Percentiles rank a stretch among this genome's conserved stretches.
Conservation (phyloP, 92 coral and sea anemone species). For the Zoanthus gigantus region DNA sequence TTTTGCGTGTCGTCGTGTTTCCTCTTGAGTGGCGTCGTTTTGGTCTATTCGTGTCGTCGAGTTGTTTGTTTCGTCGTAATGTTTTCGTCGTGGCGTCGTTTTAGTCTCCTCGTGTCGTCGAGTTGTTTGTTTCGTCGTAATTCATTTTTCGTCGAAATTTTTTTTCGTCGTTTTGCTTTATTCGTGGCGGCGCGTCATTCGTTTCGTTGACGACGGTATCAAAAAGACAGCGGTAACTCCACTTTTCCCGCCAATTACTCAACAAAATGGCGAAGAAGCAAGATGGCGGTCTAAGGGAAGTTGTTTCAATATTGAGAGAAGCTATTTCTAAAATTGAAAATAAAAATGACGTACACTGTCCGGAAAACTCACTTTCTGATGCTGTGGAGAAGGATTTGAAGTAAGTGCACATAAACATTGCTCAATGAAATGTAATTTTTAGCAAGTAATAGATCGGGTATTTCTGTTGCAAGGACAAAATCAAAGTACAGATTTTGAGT, state of each 20-base stretch:
- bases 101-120: neutral
- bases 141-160: too few species aligned
- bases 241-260: neutral
- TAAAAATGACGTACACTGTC: neutral
- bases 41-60: neutral
- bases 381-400: conserved; percentile 45
- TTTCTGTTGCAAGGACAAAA: conserved; percentile 13
- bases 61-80: neutral
- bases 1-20: neutral
- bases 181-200: neutral
- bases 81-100: neutral
- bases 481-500: neutral
- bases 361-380: conserved; percentile 21
- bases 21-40: neutral
- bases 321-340: conserved; percentile 32
- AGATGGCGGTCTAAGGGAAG: conserved; percentile 11
- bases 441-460: neutral
- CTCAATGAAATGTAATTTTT: neutral
- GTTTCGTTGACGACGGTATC: neutral
- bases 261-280: conserved; percentile 1
- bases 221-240: too few species aligned
- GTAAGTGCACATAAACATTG: conserved; percentile 28
- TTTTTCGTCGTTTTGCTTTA: neutral
- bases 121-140: neutral
- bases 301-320: conserved; percentile 35